Conservation (phyloP, 2,113 vertebrate genomes). For the Myiozetetes cayanensis region DNA sequence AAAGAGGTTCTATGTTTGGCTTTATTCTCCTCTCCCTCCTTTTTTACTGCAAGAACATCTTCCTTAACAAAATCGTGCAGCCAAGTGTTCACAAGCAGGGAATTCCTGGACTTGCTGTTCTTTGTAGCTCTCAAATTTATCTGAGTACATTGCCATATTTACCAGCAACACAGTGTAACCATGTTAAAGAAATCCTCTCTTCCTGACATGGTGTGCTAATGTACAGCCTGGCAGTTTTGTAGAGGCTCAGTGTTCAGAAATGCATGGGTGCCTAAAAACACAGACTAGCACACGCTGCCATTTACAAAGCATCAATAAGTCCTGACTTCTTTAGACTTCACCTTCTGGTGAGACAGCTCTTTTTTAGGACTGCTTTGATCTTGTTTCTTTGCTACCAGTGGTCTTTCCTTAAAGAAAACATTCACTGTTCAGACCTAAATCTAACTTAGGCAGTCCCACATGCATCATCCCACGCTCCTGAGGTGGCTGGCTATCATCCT, state of each 20-base stretch:
- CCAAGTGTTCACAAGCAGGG: not conserved
- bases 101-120: not conserved
- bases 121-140: not conserved
- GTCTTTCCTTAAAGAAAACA: not conserved
- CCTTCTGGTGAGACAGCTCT: not conserved
- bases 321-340: not conserved
- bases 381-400: not conserved
- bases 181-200: not conserved
- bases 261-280: not conserved
- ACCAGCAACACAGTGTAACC: not conserved
- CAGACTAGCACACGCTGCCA: not conserved
- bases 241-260: not conserved
- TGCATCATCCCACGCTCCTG: not conserved
- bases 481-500: not conserved
- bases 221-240: not conserved
- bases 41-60: not conserved
- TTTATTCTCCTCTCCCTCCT: not conserved
- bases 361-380: not conserved
- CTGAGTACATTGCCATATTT: not conserved
- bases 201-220: not conserved
- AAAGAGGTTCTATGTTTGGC: not conserved
- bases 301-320: not conserved
- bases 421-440: not conserved
- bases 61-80: not conserved
- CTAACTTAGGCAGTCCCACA: not conserved